Evolutionary conservation across 2,888 invertebrate genomes (phyloP), one percentile per base, ranked within the genome.

Genomic region (Scelioninae gen. 2): DNA sequence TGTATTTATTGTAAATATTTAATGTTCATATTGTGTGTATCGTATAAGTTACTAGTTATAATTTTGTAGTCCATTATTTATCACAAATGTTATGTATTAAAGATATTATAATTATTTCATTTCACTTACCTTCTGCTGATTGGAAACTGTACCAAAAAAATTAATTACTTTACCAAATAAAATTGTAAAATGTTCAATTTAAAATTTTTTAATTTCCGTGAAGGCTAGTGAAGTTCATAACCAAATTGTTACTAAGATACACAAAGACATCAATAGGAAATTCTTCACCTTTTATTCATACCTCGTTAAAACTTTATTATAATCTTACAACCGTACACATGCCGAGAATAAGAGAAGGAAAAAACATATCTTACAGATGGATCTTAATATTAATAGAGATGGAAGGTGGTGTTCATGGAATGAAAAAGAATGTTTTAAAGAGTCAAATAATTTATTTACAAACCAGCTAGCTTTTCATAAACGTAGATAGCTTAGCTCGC

Each of bases 361-460:
- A 55, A 58, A 11, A 43, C 41, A 25, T 50, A 16, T 41, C 33
- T 50, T 15, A 18, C 16, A 35, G 41, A 61, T 13, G 37, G 37
- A 31, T 13, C 6, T 58, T 22, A 67, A 67, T 43, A 57, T 65
- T 45, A 39, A 65, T 37, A 19, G 2, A 7, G 39, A 6, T 2
- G 16, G 6, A 60, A 19, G 28, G 25, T 25, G 46, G 35, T 45
- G 50, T 43, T 46, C 9, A 37, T 15, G 9, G 19, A 63, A 52
- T 64, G 45, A 63, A 74, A 39, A 41, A 43, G 41, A 46, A 28
- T 52, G 72, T 73, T 80, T 85, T 81, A 85, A 85, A 85, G 85
- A 85, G 82, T 85, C 84, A 85, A 85, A 85, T 85, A 83, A 82
- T 85, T 84, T 85, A 85, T 85, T 85, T 85, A 85, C 85, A 85